Percentiles rank a stretch among this genome's conserved stretches.
Evolutionary conservation across 2,113 vertebrate genomes (phyloP).

Genomic region (Puma concolor): DNA sequence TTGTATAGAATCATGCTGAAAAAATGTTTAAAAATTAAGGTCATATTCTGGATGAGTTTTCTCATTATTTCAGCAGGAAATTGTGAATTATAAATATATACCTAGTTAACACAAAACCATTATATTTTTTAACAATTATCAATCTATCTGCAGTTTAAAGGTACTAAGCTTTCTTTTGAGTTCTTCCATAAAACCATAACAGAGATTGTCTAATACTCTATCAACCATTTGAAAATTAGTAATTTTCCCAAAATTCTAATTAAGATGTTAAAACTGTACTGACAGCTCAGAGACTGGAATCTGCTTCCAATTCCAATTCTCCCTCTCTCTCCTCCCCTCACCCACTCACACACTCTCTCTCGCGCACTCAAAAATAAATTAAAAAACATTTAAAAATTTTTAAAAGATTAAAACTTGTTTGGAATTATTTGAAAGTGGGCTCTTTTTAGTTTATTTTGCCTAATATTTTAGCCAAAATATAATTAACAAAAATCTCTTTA

Average conservation of each 20-base stretch:
- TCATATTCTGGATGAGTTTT: not conserved
- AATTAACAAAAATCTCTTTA: not conserved
- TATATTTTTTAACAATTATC: not conserved
- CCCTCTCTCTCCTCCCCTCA: too few relatives aligned
- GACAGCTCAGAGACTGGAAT: too few relatives aligned
- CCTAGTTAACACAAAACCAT: not conserved
- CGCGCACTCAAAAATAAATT: too few relatives aligned
- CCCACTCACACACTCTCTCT: too few relatives aligned
- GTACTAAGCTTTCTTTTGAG: not conserved
- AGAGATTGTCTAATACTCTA: not conserved
- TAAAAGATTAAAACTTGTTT: not conserved
- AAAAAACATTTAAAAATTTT: too few relatives aligned
- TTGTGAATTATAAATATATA: not conserved
- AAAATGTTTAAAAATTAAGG: not conserved
- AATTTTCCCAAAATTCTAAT: not conserved
- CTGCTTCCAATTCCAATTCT: too few relatives aligned
- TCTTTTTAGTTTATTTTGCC: not conserved
- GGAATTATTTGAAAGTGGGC: not conserved
- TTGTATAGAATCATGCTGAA: not conserved
- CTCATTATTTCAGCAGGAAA: not conserved
- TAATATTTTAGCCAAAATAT: constrained; percentile 23
- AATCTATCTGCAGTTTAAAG: not conserved
- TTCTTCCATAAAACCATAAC: not conserved
- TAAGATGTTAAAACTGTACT: not conserved
- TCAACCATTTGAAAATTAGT: not conserved